A percentile compares a stretch with the other conserved stretches of the same genome.
These are phyloP conservation scores for Acanthiza pusilla DNA, from an alignment of 2,797 vertebrate genomes.

Conservation along the genomic window DNA sequence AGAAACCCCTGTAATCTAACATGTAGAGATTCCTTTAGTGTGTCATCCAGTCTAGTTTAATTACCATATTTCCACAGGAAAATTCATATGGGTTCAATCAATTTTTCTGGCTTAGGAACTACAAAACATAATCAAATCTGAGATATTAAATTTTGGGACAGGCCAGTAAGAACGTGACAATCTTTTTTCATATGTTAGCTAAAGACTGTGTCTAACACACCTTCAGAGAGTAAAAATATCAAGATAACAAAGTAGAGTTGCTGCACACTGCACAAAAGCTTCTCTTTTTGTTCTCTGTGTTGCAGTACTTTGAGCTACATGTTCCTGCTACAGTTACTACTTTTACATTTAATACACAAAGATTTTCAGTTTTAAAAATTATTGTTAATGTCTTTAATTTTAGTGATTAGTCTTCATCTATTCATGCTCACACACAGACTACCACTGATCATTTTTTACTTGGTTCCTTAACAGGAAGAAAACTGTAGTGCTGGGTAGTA, in stretches of 20 bases:
- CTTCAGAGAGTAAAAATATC: not conserved
- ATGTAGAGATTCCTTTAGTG: not conserved
- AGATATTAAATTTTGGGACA: not conserved
- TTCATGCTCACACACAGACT: not conserved
- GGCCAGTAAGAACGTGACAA: not conserved
- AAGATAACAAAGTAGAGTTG: not conserved
- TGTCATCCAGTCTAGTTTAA: not conserved
- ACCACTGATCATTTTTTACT: not conserved
- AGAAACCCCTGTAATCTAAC: not conserved
- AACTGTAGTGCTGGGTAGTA: not conserved
- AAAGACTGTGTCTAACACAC: not conserved
- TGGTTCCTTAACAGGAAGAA: not conserved
- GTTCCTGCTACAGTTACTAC: not conserved
- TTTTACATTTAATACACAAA: not conserved
- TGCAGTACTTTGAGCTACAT: not conserved
- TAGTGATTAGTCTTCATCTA: not conserved
- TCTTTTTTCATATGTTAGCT: not conserved
- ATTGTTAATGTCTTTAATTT: not conserved
- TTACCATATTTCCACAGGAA: not conserved
- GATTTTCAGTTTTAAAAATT: not conserved
- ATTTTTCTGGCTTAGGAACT: not conserved
- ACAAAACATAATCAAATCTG: not conserved
- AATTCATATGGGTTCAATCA: not conserved
- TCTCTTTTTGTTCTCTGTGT: not conserved
- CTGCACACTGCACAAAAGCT: not conserved